Evolutionary conservation across 2,113 vertebrate genomes (phyloP), one percentile per base, ranked within the genome.

Genomic region (Pimephales promelas): DNA sequence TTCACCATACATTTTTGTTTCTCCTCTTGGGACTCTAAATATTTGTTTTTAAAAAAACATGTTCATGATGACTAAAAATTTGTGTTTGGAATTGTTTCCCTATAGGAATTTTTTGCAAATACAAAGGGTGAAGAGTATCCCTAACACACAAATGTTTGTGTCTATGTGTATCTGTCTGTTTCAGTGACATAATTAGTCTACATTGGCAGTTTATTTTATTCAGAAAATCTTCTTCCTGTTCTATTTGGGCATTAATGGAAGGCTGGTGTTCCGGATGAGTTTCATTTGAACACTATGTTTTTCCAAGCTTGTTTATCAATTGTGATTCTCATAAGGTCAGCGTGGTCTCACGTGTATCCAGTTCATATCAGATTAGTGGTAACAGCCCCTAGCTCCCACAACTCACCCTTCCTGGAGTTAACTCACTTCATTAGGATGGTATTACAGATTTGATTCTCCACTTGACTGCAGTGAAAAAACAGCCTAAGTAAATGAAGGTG

Each of bases 311-410:
- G 52, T 73, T 84, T 85, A 82, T 85, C 36, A 22, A 22, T 31
- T 45, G 49, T 59, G 24, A 64, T 79, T 72, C 34, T 31, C 13
- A 62, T 81, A 73, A 83, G 75, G 34, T 45, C 40, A 49, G 57
- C 40, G 28, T 31, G 64, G 24, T 34, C 62, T 56, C 68, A 83
- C 62, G 24, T 81, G 72, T 76, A 49, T 85, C 34, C 40, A 84
- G 54, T 52, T 82, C 24, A 36, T 52, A 82, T 88, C 85, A 86
- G 85, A 88, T 88, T 84, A 88, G 49, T 14, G 45, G 72, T 52
- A 31, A 78, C 36, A 77, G 31, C 64, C 70, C 20, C 57, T 36
- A 54, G 71, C 40, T 18, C 28, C 72, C n/a, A n/a, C n/a, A n/a
- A n/a, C n/a, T n/a, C n/a, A n/a, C n/a, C n/a, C 78, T 84, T 86